Base-by-base conservation (phyloP, 2,113 vertebrate genomes). In the Ceuthmochares aereus region DNA sequence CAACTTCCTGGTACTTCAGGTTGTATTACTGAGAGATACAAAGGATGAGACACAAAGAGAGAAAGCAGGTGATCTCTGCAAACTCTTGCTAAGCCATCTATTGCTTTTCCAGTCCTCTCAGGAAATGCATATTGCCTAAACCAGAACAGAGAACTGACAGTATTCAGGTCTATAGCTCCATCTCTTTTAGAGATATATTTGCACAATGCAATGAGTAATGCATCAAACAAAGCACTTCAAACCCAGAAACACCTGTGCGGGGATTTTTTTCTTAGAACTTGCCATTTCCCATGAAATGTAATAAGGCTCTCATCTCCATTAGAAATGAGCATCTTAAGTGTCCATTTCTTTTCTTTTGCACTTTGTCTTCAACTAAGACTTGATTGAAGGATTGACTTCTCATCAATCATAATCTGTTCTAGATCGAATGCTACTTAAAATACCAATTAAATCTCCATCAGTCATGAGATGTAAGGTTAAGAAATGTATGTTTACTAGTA, bases 351-450 rank as follows among this genome's bases (percentile, higher is more conserved):
- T 76, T 58, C 18, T 75, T 83, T 69, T 66, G 23, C 2, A 0
- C 10, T 82, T 72, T 60, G 15, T 43, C 23, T 72, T 43, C 36
- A 18, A 60, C 2, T 7, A 68, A 56, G 27, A 54, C 64, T 82
- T 89, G 62, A 34, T 63, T 67, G 30, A 56, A 59, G 54, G n/a
- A 84, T 56, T 86, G 25, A 40, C 64, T 89, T 93, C 52, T 87
- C 14, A 40, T 66, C 40, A 63, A 27, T 90, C 21, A 69, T 30
- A 78, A 22, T 36, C 34, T 60, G 11, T 64, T 89, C 29, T 37
- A 87, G 27, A 86, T 22, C 47, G n/a, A 86, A 74, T 88, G 29
- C 32, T 73, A 21, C 25, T 73, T 90, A 70, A 78, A 93, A 83
- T 40, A 52, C 7, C 43, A 80, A 43, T 69, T 76, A 73, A 72